phyloP scores from a whole-genome alignment of 2,888 invertebrate genomes.

The Phymatocera aterrima region DNA sequence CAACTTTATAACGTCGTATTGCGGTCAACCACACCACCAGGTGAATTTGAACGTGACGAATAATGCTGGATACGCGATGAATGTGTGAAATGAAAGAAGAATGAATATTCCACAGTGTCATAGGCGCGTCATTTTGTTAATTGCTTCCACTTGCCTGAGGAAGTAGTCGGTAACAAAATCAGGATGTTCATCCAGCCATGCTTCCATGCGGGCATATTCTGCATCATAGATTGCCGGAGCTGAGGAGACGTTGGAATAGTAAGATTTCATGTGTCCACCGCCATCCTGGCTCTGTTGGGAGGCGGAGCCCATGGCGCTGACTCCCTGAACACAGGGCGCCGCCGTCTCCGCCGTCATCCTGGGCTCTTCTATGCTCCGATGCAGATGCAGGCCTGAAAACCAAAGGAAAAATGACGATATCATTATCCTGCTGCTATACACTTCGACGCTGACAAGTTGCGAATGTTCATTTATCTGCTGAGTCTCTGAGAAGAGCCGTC shows the following conservation, averaged over 20 bases:
- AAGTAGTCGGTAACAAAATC: constrained; percentile 97
- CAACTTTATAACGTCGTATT: too few species aligned
- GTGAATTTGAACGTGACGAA: not conserved
- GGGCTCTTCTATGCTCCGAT: constrained; percentile 89
- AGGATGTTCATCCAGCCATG: constrained; percentile 97
- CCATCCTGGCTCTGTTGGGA: constrained; percentile 64
- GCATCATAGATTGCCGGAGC: constrained; percentile 82
- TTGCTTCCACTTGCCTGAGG: constrained; percentile 81
- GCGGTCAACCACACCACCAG: not conserved
- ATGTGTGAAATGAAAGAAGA: not conserved
- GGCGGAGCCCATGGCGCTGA: constrained; percentile 73
- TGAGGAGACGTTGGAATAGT: constrained; percentile 58
- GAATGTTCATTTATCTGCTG: too few species aligned
- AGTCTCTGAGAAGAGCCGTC: too few species aligned
- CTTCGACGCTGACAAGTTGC: too few species aligned
- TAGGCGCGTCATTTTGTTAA: too few species aligned
- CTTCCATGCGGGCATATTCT: constrained; percentile 93
- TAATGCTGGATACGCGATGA: not conserved
- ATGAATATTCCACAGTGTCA: too few species aligned
- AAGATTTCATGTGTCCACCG: constrained; percentile 74
- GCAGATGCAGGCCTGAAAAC: constrained; percentile 86
- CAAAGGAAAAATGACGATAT: constrained; percentile 64
- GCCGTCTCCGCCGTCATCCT: constrained; percentile 82
- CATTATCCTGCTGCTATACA: too few species aligned
- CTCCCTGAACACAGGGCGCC: constrained; percentile 81